phyloP scores from a whole-genome alignment of 2,113 vertebrate species.

The Mungos mungo region DNA sequence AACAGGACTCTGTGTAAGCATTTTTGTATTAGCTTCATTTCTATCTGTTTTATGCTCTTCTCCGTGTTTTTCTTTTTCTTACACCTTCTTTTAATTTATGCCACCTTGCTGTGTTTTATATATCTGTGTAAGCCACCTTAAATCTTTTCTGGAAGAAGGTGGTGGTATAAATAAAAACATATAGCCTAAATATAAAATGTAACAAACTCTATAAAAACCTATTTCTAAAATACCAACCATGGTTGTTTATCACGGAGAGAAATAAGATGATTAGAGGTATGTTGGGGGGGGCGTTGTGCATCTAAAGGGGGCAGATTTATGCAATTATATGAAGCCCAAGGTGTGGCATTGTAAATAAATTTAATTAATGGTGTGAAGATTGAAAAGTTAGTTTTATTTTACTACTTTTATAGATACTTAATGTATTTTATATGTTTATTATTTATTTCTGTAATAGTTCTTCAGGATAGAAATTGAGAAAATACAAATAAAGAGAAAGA shows the following conservation, averaged over 20 bases:
- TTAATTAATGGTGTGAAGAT: background rate
- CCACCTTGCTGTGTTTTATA: slow-evolving; percentile 33
- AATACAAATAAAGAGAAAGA: background rate
- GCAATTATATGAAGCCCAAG: background rate
- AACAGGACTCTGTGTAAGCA: background rate
- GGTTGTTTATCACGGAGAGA: slow-evolving; percentile 23
- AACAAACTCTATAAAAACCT: slow-evolving; percentile 62
- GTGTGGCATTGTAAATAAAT: background rate
- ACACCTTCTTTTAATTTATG: slow-evolving; percentile 49
- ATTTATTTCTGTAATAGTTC: background rate
- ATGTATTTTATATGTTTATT: background rate
- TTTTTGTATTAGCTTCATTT: background rate
- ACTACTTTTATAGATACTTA: background rate
- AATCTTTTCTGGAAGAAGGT: slow-evolving; percentile 56
- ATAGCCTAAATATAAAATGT: slow-evolving; percentile 49
- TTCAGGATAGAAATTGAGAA: slow-evolving; percentile 23
- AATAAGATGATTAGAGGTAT: background rate
- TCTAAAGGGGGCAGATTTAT: background rate
- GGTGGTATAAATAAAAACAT: slow-evolving; percentile 59
- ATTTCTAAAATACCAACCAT: slow-evolving; percentile 46
- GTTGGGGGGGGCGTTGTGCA: background rate
- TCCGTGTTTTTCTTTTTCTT: background rate
- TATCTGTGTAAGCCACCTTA: slow-evolving; percentile 45
- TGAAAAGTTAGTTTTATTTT: slow-evolving; percentile 15
- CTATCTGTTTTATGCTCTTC: background rate